A percentile compares a stretch with the other conserved stretches of the same genome.
phyloP scores from a whole-genome alignment of 2,888 invertebrate genomes.

The Mactromeris polynyma region DNA sequence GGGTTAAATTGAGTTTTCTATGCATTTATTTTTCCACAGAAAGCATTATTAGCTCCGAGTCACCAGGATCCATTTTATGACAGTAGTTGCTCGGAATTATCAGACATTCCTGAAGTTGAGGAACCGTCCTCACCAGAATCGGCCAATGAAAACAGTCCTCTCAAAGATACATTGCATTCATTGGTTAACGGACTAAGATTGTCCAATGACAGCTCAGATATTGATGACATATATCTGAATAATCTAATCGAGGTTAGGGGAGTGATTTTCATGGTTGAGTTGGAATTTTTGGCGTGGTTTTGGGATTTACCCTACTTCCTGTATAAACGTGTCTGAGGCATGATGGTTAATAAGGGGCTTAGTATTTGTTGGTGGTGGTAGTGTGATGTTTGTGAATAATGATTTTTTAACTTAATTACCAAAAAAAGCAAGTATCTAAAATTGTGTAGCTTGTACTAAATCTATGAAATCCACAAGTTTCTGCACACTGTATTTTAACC shows the following conservation, averaged over 20 bases:
- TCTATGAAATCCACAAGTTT: neutral
- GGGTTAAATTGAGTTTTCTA: neutral
- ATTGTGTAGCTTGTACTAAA: no score
- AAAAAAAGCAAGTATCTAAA: no score
- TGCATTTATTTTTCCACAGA: slow-evolving; percentile 52
- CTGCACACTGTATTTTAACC: neutral
- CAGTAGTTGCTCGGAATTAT: slow-evolving; percentile 87
- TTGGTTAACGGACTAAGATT: slow-evolving; percentile 69
- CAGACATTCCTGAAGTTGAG: slow-evolving; percentile 88
- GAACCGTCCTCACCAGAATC: slow-evolving; percentile 83
- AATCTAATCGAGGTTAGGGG: slow-evolving; percentile 70
- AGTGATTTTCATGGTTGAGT: slow-evolving; percentile 50
- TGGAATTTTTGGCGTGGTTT: slow-evolving; percentile 54
- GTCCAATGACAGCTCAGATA: slow-evolving; percentile 71
- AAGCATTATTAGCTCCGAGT: slow-evolving; percentile 44
- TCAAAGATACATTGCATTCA: slow-evolving; percentile 69
- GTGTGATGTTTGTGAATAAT: slow-evolving; percentile 3
- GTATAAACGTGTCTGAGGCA: slow-evolving; percentile 51
- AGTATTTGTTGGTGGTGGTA: slow-evolving; percentile 33
- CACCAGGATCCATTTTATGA: slow-evolving; percentile 71
- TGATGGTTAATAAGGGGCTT: slow-evolving; percentile 45
- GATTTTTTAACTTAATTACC: neutral
- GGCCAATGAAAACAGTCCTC: slow-evolving; percentile 67
- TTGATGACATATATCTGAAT: slow-evolving; percentile 70
- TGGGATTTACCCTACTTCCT: slow-evolving; percentile 36